Evolutionary conservation across 2,797 vertebrate genomes (phyloP).

Genomic region (Ctenochaetus hawaiiensis): DNA sequence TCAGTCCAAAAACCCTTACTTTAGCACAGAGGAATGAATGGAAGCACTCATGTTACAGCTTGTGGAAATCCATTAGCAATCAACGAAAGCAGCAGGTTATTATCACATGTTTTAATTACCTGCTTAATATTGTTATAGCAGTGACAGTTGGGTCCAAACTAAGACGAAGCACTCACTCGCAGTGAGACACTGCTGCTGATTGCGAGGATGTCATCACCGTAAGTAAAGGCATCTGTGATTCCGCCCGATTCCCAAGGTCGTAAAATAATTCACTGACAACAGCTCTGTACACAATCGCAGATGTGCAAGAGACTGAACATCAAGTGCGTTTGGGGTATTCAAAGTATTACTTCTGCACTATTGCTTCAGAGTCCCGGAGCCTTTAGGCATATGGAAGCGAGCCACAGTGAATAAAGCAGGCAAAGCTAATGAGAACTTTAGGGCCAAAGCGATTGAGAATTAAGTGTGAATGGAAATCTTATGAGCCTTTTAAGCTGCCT

Average conservation of each 20-base stretch:
- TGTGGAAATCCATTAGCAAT: conserved; percentile 73
- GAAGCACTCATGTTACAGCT: conserved; percentile 52
- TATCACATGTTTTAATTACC: conserved; percentile 77
- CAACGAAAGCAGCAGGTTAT: conserved; percentile 59
- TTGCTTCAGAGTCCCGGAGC: conserved; percentile 64
- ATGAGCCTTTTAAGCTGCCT: conserved; percentile 56
- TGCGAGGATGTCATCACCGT: conserved; percentile 51
- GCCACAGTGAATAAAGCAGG: conserved; percentile 59
- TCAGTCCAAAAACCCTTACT: conserved; percentile 33
- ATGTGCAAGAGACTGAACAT: conserved; percentile 77
- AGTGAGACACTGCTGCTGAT: conserved; percentile 53
- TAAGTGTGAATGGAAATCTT: conserved; percentile 64
- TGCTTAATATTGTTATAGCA: conserved; percentile 61
- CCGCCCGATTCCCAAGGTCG: conserved; percentile 73
- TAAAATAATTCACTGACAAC: conserved; percentile 74
- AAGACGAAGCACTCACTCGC: conserved; percentile 37
- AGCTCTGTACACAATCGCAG: conserved; percentile 72
- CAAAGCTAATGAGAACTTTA: conserved; percentile 69
- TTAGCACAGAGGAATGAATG: conserved; percentile 32
- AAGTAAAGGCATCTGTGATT: conserved; percentile 73
- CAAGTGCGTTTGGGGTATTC: conserved; percentile 70
- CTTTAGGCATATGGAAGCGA: conserved; percentile 70
- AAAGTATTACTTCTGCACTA: conserved; percentile 76
- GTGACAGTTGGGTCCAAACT: conserved; percentile 60
- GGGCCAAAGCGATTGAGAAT: conserved; percentile 57